Percentiles rank a stretch among this genome's conserved stretches.
phyloP scores from a whole-genome alignment of 2,113 vertebrate species.

The Grammomys surdaster region DNA sequence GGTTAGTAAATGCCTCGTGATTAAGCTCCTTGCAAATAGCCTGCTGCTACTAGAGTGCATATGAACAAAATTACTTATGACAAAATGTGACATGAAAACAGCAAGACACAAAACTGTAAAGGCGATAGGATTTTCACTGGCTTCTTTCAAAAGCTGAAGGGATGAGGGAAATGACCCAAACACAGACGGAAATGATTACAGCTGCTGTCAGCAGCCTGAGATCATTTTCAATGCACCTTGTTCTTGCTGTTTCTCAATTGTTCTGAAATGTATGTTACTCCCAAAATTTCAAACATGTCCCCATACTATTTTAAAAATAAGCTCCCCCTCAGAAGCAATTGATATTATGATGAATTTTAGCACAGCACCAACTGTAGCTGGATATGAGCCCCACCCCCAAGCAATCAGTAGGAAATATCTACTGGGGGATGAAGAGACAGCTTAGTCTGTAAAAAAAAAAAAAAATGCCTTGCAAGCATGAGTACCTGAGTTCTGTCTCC shows the following conservation, averaged over 20 bases:
- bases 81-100: constrained; percentile 65
- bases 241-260: constrained; percentile 48
- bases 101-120: constrained; percentile 51
- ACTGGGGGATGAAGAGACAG: no score
- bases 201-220: constrained; percentile 32
- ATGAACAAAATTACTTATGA: constrained; percentile 60
- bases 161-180: constrained; percentile 61
- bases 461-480: not conserved
- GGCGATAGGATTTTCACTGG: constrained; percentile 39
- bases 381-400: not conserved
- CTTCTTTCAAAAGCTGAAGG: constrained; percentile 47
- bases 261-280: constrained; percentile 50
- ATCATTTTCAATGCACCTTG: constrained; percentile 51
- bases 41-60: constrained; percentile 41
- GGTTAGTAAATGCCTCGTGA: constrained; percentile 50
- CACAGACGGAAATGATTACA: constrained; percentile 56
- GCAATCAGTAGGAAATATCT: not conserved
- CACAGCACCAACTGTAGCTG: not conserved
- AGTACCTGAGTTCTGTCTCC: no score
- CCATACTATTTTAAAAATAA: constrained; percentile 36
- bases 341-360: not conserved
- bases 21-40: constrained; percentile 62
- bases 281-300: constrained; percentile 50
- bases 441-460: not conserved
- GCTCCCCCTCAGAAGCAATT: constrained; percentile 31